A percentile compares a stretch with the other conserved stretches of the same genome.
These are phyloP conservation scores for Apostichopus parvimensis DNA, from an alignment of 35 echinoderm and acorn worm genomes.

Conservation along the genomic window DNA sequence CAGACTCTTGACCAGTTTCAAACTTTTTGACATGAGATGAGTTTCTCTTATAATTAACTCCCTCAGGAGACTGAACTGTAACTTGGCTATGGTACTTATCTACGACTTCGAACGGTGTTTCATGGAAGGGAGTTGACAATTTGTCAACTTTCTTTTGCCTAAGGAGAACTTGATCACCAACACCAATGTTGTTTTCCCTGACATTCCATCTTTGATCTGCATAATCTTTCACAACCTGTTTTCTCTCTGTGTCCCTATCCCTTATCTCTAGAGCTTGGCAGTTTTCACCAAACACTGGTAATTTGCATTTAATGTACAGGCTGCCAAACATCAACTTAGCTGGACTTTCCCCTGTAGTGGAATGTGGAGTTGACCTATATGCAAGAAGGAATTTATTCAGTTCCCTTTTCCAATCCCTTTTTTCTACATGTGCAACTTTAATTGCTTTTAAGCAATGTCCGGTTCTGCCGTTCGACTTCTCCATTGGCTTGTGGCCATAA, in stretches of 20 bases:
- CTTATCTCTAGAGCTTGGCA: not conserved
- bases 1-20: not conserved
- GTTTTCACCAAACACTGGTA: conserved; percentile 2
- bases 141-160: conserved; percentile 20
- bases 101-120: conserved; percentile 2
- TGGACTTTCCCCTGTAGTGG: not conserved
- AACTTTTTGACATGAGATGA: not conserved
- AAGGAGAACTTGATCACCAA: conserved; percentile 13
- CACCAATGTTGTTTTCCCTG: not conserved
- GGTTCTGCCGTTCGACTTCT: not conserved
- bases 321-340: conserved; percentile 20
- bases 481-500: not conserved
- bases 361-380: conserved; percentile 22
- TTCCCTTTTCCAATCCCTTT: not conserved
- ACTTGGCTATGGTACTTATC: not conserved
- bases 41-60: not conserved
- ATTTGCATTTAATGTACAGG: conserved; percentile 21
- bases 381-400: not conserved
- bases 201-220: conserved; percentile 5
- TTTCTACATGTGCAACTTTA: not conserved
- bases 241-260: conserved; percentile 16
- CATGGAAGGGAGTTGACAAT: not conserved
- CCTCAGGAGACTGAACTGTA: not conserved
- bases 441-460: not conserved
- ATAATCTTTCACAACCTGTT: conserved; percentile 15